Conservation (phyloP, 2,113 vertebrate species). For the Rafetus swinhoei region DNA sequence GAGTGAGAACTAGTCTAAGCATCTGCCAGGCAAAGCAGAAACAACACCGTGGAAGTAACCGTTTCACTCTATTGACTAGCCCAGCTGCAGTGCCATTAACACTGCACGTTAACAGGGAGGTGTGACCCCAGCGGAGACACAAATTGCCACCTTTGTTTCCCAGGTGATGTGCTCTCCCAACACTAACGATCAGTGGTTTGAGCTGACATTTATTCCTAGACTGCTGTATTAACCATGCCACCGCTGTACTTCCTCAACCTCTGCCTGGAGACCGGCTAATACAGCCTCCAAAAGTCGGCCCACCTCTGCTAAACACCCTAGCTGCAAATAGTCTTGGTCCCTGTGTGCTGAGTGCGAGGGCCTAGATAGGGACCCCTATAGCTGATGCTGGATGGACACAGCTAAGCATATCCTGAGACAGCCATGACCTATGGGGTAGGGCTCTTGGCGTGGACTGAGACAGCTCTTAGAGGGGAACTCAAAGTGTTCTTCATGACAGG, state of each 20-base stretch:
- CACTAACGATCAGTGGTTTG: background rate
- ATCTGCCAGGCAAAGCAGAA: background rate
- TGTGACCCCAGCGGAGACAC: background rate
- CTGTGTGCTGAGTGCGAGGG: background rate
- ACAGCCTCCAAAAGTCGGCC: background rate
- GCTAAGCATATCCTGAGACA: background rate
- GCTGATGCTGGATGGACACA: background rate
- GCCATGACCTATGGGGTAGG: background rate
- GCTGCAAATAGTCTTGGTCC: background rate
- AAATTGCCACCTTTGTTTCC: background rate
- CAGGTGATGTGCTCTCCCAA: background rate
- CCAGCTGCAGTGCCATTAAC: background rate
- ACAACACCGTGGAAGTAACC: background rate
- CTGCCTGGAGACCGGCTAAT: background rate
- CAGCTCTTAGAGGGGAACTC: background rate
- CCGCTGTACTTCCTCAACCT: background rate
- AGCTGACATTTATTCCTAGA: background rate
- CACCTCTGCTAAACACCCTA: background rate
- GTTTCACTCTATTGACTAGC: background rate
- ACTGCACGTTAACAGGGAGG: background rate
- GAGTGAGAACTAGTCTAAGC: background rate
- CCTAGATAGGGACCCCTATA: background rate
- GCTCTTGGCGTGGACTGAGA: too few relatives aligned
- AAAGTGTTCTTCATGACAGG: background rate
- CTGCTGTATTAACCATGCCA: background rate